Base-by-base conservation (phyloP, 2,113 vertebrate genomes). In the Ivindomyrus marchei region DNA sequence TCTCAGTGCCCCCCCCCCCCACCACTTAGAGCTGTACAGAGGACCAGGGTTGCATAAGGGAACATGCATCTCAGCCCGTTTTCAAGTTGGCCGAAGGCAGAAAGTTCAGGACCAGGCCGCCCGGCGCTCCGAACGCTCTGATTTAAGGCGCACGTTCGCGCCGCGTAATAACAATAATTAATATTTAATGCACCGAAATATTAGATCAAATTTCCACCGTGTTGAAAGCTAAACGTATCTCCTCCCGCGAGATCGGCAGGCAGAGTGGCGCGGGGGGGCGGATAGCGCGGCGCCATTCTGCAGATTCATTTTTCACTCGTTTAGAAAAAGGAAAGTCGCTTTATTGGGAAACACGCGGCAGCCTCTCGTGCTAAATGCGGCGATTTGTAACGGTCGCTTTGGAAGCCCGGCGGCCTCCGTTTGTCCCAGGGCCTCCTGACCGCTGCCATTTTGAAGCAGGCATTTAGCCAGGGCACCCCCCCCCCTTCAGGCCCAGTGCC, bases 1-100 rank as follows among this genome's bases (percentile, higher is more conserved):
- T 24, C 90, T 91, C 90, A 15, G 70, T 46, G 80, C 39, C 77
- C 39, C 80, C 19, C 11, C 45, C 13, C 74, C 42, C 80, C 90
- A 70, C 56, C 39, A 56, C 53, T 87, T 77, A 90, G 88, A 86
- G 89, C 87, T 53, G 42, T 85, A 92, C 91, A 52, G 91, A 56
- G 88, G 90, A 85, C 85, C 88, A 86, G 49, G 87, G 85, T 91
- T 88, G 87, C 87, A 87, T 92, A 91, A 89, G 77, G 91, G 53
- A 90, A 85, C 83, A 15, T 3, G 85, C 84, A 88, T 86, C 87
- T 27, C 56, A 19, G 4, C 10, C 66, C 66, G 27, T 27, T 88
- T 62, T 11, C 21, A 2, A 85, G 42, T 42, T 6, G 15, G 24
- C 19, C 24, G 36, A 62, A 39, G 19, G 85, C 21, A 0, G 19